These are phyloP conservation scores for Eretmocerus hayati DNA, from an alignment of 2,888 invertebrate species.

Conservation along the genomic window DNA sequence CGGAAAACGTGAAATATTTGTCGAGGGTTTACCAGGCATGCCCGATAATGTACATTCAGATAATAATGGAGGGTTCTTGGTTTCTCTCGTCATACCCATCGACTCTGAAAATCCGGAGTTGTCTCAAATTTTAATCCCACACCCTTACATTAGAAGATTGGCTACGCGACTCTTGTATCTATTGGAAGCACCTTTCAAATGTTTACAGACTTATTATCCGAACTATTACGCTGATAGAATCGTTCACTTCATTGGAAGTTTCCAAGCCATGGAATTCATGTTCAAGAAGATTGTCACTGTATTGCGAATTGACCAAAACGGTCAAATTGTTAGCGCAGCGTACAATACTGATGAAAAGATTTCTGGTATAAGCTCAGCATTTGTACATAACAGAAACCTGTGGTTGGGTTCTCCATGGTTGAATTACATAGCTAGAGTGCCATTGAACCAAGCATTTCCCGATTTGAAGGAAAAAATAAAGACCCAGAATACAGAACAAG, in stretches of 20 bases:
- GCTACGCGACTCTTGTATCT: slow-evolving; percentile 55
- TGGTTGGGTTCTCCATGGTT: slow-evolving; percentile 65
- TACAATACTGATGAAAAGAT: slow-evolving; percentile 57
- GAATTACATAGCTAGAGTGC: slow-evolving; percentile 59
- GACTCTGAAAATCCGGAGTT: slow-evolving; percentile 56
- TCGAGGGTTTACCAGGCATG: slow-evolving; percentile 70
- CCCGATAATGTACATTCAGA: slow-evolving; percentile 56
- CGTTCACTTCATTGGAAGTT: slow-evolving; percentile 48
- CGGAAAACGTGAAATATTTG: slow-evolving; percentile 72
- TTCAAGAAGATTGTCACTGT: slow-evolving; percentile 34
- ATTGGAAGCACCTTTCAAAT: slow-evolving; percentile 58
- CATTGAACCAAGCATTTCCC: slow-evolving; percentile 50
- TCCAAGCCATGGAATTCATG: slow-evolving; percentile 24
- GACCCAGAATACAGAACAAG: background rate
- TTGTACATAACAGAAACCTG: slow-evolving; percentile 58
- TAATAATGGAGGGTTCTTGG: slow-evolving; percentile 62
- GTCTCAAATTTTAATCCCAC: slow-evolving; percentile 52
- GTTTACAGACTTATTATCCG: slow-evolving; percentile 59
- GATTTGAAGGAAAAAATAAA: slow-evolving; percentile 6
- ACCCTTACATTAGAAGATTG: slow-evolving; percentile 62
- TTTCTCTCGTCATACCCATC: slow-evolving; percentile 53
- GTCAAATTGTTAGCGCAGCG: slow-evolving; percentile 63
- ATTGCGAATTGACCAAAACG: slow-evolving; percentile 61
- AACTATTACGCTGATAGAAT: slow-evolving; percentile 58
- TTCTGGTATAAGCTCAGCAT: slow-evolving; percentile 57